These are phyloP conservation scores for Luperina testacea DNA, from an alignment of 2,888 invertebrate genomes.

Conservation along the genomic window DNA sequence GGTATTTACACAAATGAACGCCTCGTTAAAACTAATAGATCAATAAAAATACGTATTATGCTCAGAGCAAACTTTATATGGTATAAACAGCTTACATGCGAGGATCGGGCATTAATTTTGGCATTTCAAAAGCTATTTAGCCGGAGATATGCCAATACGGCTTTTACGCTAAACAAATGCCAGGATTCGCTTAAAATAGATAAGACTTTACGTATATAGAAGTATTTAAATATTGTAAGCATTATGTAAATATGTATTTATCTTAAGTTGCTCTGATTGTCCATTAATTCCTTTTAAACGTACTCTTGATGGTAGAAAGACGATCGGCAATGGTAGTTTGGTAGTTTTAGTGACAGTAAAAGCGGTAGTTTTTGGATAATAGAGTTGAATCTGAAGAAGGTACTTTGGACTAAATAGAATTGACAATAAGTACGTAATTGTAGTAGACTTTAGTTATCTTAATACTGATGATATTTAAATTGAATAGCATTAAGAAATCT, in stretches of 20 bases:
- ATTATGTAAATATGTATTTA: constrained; percentile 44
- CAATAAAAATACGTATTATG: constrained; percentile 50
- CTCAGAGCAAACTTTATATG: constrained; percentile 44
- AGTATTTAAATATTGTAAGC: constrained; percentile 52
- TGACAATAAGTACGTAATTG: constrained; percentile 31
- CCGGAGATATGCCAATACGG: constrained; percentile 55
- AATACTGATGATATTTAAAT: constrained; percentile 10
- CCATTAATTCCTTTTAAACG: constrained; percentile 52
- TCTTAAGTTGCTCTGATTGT: constrained; percentile 56
- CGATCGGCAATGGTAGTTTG: constrained; percentile 44
- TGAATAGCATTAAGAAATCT: not conserved
- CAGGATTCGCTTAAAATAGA: constrained; percentile 51
- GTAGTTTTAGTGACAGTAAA: constrained; percentile 36
- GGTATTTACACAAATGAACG: constrained; percentile 29
- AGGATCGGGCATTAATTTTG: constrained; percentile 58
- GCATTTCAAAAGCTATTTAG: constrained; percentile 59
- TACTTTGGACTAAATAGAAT: constrained; percentile 38
- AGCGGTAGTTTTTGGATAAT: constrained; percentile 48
- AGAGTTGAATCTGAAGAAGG: constrained; percentile 25
- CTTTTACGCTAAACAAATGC: constrained; percentile 51
- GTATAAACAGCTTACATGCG: constrained; percentile 51
- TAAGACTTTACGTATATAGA: constrained; percentile 16
- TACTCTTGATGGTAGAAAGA: constrained; percentile 40
- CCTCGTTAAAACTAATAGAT: constrained; percentile 49
- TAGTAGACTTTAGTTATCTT: constrained; percentile 7